phyloP scores from a whole-genome alignment of 1,140 invertebrate genomes.

The Sitodiplosis mosellana region DNA sequence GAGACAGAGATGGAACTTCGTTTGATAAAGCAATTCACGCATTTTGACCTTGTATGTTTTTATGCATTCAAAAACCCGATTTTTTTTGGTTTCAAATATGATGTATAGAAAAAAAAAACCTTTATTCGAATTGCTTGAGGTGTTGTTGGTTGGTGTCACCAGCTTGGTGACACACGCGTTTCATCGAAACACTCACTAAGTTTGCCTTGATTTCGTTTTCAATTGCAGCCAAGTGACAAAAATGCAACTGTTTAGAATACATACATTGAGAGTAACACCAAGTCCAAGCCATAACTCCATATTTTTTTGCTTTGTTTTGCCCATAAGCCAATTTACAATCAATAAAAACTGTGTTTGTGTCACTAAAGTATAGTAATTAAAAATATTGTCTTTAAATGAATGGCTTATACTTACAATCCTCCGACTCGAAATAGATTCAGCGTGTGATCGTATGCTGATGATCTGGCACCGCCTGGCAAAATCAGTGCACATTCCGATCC shows the following conservation, averaged over 20 bases:
- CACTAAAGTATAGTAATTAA: slow-evolving; percentile 2
- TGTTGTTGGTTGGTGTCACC: too few relatives aligned
- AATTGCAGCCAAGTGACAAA: neutral
- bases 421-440: slow-evolving; percentile 51
- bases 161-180: too few relatives aligned
- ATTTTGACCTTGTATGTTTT: too few relatives aligned
- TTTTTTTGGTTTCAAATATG: too few relatives aligned
- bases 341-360: neutral
- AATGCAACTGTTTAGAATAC: neutral
- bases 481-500: slow-evolving; percentile 51
- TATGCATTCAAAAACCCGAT: too few relatives aligned
- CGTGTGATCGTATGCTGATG: slow-evolving; percentile 62
- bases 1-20: too few relatives aligned
- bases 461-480: slow-evolving; percentile 48
- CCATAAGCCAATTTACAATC: slow-evolving; percentile 4
- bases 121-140: too few relatives aligned
- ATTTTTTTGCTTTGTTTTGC: slow-evolving; percentile 4
- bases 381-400: slow-evolving; percentile 5
- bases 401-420: slow-evolving; percentile 36
- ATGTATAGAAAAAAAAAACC: too few relatives aligned
- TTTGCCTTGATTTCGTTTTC: too few relatives aligned
- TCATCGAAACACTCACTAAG: too few relatives aligned
- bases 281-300: neutral
- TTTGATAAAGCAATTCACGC: too few relatives aligned
- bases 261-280: too few relatives aligned